Evolutionary conservation across 2,113 vertebrate species (phyloP).

Genomic region (Melospiza georgiana): DNA sequence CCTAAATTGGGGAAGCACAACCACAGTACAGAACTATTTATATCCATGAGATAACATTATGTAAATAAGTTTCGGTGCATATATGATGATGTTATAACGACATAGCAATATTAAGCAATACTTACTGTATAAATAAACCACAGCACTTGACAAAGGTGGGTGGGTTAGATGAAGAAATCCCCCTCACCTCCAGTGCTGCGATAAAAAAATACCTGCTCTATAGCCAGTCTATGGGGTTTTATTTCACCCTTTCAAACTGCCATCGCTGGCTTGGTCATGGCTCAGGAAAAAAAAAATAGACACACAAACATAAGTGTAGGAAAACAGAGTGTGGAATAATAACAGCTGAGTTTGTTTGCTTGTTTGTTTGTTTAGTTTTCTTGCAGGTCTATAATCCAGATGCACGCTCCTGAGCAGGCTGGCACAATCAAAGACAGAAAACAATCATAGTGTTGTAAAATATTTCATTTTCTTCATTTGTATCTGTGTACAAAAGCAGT

Average conservation of each 20-base stretch:
- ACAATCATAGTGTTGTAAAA: neutral
- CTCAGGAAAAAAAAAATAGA: fast-evolving
- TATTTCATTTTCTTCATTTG: neutral
- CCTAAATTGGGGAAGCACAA: neutral
- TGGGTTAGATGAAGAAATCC: neutral
- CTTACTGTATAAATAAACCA: neutral
- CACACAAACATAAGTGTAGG: neutral
- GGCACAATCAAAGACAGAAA: neutral
- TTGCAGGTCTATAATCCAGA: neutral
- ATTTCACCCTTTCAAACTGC: neutral
- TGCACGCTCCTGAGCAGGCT: fast-evolving
- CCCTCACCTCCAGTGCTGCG: too few relatives aligned
- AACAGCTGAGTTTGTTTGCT: neutral
- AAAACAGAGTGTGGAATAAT: neutral
- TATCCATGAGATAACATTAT: neutral
- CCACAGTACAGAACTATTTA: neutral
- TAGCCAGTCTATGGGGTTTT: neutral
- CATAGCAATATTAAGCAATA: neutral
- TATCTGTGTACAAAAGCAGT: too few relatives aligned
- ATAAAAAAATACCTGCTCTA: neutral
- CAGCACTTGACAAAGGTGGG: too few relatives aligned
- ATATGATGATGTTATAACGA: neutral
- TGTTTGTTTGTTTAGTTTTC: neutral
- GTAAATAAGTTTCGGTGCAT: neutral
- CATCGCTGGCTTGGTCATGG: fast-evolving